phyloP scores from a whole-genome alignment of 2,797 vertebrate species.

The Pangasius sanitwongsei region DNA sequence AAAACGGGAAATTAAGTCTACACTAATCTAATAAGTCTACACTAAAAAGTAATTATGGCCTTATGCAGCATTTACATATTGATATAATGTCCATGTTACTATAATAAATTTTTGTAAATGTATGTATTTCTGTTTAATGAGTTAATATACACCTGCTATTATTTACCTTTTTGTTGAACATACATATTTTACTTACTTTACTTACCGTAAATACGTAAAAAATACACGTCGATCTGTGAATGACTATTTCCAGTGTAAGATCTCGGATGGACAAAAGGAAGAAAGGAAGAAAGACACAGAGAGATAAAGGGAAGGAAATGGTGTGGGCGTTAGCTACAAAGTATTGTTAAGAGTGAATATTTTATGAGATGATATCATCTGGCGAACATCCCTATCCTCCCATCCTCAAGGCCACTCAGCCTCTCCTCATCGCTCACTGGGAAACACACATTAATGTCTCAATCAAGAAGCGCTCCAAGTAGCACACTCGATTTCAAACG shows the following conservation, averaged over 20 bases:
- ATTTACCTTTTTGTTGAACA: background rate
- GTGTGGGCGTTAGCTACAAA: conserved; percentile 10
- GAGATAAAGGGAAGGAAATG: background rate
- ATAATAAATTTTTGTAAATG: background rate
- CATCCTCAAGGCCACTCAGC: conserved; percentile 32
- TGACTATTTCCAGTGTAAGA: background rate
- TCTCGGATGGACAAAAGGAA: background rate
- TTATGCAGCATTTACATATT: background rate
- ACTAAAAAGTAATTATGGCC: background rate
- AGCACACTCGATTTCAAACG: background rate
- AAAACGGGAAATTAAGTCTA: background rate
- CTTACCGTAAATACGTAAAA: too few species aligned
- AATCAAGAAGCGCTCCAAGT: conserved; percentile 16
- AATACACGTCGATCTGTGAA: too few species aligned
- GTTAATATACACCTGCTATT: background rate
- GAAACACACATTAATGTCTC: conserved; percentile 35
- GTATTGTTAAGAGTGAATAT: conserved; percentile 46
- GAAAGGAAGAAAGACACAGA: background rate
- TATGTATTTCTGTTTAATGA: background rate
- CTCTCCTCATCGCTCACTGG: background rate
- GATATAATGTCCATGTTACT: background rate
- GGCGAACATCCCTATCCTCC: conserved; percentile 18
- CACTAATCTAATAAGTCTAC: background rate
- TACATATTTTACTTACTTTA: too few species aligned
- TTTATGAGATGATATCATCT: conserved; percentile 51